Base-by-base conservation (phyloP, 2,888 invertebrate species). In the Actias luna region DNA sequence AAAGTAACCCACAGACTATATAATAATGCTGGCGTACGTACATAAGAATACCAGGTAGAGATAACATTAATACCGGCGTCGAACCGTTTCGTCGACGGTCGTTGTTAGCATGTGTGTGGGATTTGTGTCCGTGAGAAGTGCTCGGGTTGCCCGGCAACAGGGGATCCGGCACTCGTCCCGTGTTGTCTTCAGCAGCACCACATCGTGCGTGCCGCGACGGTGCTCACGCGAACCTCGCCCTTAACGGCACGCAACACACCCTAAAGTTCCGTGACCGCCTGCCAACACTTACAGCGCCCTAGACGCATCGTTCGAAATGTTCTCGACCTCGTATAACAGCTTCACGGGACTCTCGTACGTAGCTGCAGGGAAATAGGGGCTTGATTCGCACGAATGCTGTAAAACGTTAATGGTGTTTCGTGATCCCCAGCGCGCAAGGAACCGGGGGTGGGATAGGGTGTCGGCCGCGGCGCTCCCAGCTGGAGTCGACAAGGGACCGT, bases 401-500 rank as follows among this genome's bases (percentile, higher is more conserved):
- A 50, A 55, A 84, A 79, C 80, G 76, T 70, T 81, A 83, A 82
- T 73, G 79, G 77, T 82, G 76, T 86, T 88, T 83, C 75, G 83
- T 72, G 86, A 88, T 87, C 85, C 89, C 89, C 86, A 84, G 86
- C 88, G 87, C 87, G 88, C 89, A 86, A 87, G 89, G 84, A 83
- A 89, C 90, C 84, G 83, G 88, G 87, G 89, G 88, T 84, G 88
- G 84, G 89, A 80, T 83, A 84, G 75, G 82, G 70, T 77, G 80
- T 83, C 87, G 80, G 76, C 75, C 76, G 79, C 77, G 82, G 79
- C 77, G 73, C 81, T 74, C 88, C 87, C 88, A 83, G 87, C 88
- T 83, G 85, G 86, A 89, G 89, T 87, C 89, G 88, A 87, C 89
- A 86, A 89, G 90, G 87, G 88, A 81, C 86, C 82, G 82, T 84